These are phyloP conservation scores for Astreopora myriophthalma DNA, from an alignment of 64 coral and sea anemone species.

Conservation along the genomic window DNA sequence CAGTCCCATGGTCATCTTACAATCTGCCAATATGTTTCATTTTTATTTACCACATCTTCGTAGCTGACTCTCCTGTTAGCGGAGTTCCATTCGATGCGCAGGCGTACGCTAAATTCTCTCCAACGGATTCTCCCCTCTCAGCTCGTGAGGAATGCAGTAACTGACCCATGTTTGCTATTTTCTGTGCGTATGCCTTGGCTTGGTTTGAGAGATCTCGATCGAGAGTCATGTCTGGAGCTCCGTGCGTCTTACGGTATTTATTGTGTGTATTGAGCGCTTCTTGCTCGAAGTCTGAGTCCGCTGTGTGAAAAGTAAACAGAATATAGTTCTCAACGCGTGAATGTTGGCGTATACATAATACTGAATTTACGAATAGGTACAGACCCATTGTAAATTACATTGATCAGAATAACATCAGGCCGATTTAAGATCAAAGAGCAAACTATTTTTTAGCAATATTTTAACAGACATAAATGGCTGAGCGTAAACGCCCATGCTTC, in stretches of 20 bases:
- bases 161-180: conserved; percentile 58
- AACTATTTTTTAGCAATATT: too few relatives aligned
- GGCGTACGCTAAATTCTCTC: conserved; percentile 82
- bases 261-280: conserved; percentile 75
- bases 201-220: conserved; percentile 44
- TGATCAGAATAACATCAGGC: too few relatives aligned
- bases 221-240: conserved; percentile 59
- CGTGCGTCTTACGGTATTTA: conserved; percentile 67
- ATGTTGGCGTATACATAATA: too few relatives aligned
- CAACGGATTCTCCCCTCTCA: conserved; percentile 51
- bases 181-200: conserved; percentile 78
- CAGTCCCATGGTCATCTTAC: too few relatives aligned
- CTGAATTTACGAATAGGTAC: too few relatives aligned
- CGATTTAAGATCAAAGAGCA: too few relatives aligned
- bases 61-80: conserved; percentile 66
- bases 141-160: conserved; percentile 41
- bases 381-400: too few relatives aligned
- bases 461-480: too few relatives aligned
- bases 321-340: too few relatives aligned
- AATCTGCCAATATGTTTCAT: too few relatives aligned
- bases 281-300: conserved; percentile 77
- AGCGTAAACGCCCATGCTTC: too few relatives aligned
- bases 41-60: conserved; percentile 89
- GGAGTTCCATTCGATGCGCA: conserved; percentile 67
- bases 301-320: conserved; percentile 34